Evolutionary conservation across 1,140 invertebrate species (phyloP).

Genomic region (Melanaphis sacchari): DNA sequence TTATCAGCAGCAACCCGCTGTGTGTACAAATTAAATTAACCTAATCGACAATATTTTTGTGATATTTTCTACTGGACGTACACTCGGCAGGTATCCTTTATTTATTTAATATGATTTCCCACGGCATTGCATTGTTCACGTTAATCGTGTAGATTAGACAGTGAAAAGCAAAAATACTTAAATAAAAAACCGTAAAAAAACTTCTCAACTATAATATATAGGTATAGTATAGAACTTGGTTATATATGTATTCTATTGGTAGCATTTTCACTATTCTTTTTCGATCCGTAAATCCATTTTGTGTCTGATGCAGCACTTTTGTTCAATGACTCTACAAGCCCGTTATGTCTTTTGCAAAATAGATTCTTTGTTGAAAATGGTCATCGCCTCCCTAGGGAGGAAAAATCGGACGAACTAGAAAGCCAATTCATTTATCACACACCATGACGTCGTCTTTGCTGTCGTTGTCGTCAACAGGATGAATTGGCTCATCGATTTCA

Average conservation of each 20-base stretch:
- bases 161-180: not conserved
- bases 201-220: not conserved
- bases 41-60: not conserved
- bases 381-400: not conserved
- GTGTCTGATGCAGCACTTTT: not conserved
- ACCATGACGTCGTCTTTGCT: not conserved
- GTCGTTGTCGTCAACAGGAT: not conserved
- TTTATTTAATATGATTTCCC: slow-evolving; percentile 35
- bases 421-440: slow-evolving; percentile 48
- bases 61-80: not conserved
- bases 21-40: not conserved
- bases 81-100: slow-evolving; percentile 23
- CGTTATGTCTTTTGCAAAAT: slow-evolving; percentile 25
- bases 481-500: slow-evolving; percentile 31
- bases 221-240: not conserved
- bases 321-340: not conserved
- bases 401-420: not conserved
- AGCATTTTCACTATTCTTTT: not conserved
- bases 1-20: not conserved
- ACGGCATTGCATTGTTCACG: not conserved
- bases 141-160: not conserved
- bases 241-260: not conserved
- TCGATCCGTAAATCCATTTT: slow-evolving; percentile 19
- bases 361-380: slow-evolving; percentile 6
- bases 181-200: slow-evolving; percentile 1